These are phyloP conservation scores for Actinostola sp. DNA, from an alignment of 92 coral and sea anemone species.

Conservation along the genomic window DNA sequence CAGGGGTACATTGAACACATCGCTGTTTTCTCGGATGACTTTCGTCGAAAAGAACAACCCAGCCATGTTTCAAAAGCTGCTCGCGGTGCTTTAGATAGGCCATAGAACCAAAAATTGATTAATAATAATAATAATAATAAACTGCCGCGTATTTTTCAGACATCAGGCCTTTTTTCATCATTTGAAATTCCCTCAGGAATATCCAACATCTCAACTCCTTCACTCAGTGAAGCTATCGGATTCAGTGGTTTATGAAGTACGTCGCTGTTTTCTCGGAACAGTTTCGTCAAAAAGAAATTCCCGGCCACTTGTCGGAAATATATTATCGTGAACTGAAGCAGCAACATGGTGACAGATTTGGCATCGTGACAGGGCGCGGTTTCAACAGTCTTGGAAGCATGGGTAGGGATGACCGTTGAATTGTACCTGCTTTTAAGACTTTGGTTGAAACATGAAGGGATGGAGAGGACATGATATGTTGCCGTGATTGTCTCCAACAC, in stretches of 20 bases:
- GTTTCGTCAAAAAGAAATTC: not conserved
- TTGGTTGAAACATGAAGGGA: slow-evolving; percentile 26
- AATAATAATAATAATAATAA: too few species aligned
- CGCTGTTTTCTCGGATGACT: too few species aligned
- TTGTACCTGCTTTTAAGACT: not conserved
- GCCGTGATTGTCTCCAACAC: slow-evolving; percentile 52
- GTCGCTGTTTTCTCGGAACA: not conserved
- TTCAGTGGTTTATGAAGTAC: not conserved
- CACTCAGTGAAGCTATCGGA: not conserved
- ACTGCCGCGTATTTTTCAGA: too few species aligned
- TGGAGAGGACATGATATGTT: slow-evolving; percentile 46
- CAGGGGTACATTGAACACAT: too few species aligned
- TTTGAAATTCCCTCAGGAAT: too few species aligned
- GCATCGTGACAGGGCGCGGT: not conserved
- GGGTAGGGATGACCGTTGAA: not conserved
- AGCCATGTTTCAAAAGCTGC: too few species aligned
- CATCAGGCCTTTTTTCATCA: too few species aligned
- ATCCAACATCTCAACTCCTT: not conserved
- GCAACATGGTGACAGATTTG: not conserved
- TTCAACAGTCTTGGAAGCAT: too few species aligned
- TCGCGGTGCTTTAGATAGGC: too few species aligned
- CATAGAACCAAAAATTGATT: too few species aligned
- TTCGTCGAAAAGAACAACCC: too few species aligned
- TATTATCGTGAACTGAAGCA: not conserved
- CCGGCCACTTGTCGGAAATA: not conserved